A percentile compares a stretch with the other conserved stretches of the same genome.
These are phyloP conservation scores for Bradynema listronoti DNA, from an alignment of 1,140 invertebrate genomes.

Conservation along the genomic window DNA sequence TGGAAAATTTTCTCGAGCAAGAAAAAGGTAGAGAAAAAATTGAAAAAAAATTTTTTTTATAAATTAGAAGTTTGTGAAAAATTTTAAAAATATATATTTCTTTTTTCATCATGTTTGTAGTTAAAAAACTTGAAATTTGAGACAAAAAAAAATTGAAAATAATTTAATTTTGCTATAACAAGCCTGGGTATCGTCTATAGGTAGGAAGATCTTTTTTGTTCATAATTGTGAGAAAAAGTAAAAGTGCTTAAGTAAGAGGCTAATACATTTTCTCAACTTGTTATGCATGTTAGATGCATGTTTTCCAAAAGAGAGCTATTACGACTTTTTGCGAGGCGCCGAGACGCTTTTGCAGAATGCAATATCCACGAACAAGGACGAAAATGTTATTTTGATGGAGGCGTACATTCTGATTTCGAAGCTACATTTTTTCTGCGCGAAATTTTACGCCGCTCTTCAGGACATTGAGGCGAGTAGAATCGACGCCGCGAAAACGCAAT, in stretches of 20 bases:
- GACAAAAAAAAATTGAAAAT: no score
- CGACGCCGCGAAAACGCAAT: slow-evolving; percentile 30
- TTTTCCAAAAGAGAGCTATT: slow-evolving; percentile 9
- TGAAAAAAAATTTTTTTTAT: no score
- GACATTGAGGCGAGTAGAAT: slow-evolving; percentile 28
- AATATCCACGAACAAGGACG: slow-evolving; percentile 10
- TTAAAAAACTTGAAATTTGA: no score
- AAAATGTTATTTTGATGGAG: slow-evolving; percentile 28
- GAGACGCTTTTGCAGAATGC: slow-evolving; percentile 26
- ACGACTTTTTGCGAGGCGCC: slow-evolving; percentile 20
- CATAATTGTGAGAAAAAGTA: no score
- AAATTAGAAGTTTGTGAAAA: no score
- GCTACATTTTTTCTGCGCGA: slow-evolving; percentile 29
- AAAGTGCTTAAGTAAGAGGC: no score
- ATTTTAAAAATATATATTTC: no score
- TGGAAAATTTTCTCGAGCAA: slow-evolving; percentile 24
- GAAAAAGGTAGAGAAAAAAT: slow-evolving; percentile 16
- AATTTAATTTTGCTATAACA: no score
- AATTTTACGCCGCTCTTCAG: slow-evolving; percentile 14
- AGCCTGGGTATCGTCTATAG: no score
- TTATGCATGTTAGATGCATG: slow-evolving; percentile 1
- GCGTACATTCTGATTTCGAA: slow-evolving; percentile 30
- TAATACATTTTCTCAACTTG: no score
- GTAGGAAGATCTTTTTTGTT: no score
- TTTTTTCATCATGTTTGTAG: no score